These are phyloP conservation scores for Brachymystax lenok DNA, from an alignment of 2,797 vertebrate species.

Conservation along the genomic window DNA sequence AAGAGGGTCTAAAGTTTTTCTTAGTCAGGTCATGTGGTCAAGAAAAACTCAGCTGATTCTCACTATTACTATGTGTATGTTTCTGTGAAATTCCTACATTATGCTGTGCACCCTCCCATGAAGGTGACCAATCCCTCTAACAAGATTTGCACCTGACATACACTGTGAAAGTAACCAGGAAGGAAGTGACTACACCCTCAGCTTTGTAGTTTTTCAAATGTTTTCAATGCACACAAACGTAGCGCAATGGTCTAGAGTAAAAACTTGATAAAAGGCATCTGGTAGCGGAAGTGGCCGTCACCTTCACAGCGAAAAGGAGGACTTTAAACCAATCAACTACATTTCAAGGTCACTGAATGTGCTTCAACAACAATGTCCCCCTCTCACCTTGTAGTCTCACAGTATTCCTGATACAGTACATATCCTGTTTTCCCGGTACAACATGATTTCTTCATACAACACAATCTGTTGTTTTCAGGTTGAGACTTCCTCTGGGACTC, in stretches of 20 bases:
- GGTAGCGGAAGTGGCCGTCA: no score
- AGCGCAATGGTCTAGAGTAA: no score
- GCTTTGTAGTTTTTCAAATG: no score
- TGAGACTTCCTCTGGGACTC: conserved; percentile 62
- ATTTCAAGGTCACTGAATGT: not conserved
- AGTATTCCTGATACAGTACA: not conserved
- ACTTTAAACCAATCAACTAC: not conserved
- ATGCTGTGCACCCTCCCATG: not conserved
- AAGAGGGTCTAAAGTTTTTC: not conserved
- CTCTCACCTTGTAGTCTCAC: not conserved
- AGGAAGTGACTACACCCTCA: no score
- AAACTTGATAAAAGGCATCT: no score
- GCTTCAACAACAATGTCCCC: not conserved
- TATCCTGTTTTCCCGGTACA: conserved; percentile 14
- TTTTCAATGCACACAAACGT: no score
- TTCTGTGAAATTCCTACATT: not conserved
- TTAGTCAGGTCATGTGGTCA: no score
- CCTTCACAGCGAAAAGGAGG: no score
- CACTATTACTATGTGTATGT: no score
- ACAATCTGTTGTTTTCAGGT: conserved; percentile 71
- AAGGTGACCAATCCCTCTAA: not conserved
- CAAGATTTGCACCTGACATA: not conserved
- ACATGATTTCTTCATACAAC: no score
- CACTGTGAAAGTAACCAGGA: no score
- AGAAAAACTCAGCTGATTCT: no score